Percentiles rank a stretch among this genome's conserved stretches.
Conservation (phyloP, 2,888 invertebrate genomes). For the Orthosia gothica region DNA sequence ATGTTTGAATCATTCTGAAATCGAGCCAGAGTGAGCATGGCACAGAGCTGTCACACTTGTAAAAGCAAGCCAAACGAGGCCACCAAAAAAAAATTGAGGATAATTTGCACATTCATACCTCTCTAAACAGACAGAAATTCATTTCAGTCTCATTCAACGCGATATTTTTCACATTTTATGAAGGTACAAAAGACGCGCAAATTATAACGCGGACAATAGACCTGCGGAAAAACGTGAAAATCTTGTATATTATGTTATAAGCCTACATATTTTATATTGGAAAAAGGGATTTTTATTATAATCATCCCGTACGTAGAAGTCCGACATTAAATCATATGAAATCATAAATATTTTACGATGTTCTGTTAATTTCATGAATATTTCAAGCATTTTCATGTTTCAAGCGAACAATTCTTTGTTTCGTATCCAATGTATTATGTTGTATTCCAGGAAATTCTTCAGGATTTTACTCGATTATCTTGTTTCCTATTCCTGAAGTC, state of each 20-base stretch:
- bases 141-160: background rate
- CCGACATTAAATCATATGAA: constrained; percentile 13
- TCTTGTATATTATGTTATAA: constrained; percentile 5
- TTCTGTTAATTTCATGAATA: background rate
- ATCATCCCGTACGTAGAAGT: background rate
- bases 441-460: background rate
- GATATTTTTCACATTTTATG: constrained; percentile 5
- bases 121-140: background rate
- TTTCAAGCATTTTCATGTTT: background rate
- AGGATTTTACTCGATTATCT: constrained; percentile 36
- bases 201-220: constrained; percentile 29
- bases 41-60: background rate
- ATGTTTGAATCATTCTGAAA: background rate
- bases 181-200: constrained; percentile 22
- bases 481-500: background rate
- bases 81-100: background rate
- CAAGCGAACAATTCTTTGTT: background rate
- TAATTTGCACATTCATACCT: background rate
- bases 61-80: too few relatives aligned
- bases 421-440: background rate
- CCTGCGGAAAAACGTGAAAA: background rate
- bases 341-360: background rate
- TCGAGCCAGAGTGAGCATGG: background rate
- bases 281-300: constrained; percentile 12
- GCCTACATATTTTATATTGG: background rate